Conservation (phyloP, 2,888 invertebrate genomes). For the Tenthredo notha region DNA sequence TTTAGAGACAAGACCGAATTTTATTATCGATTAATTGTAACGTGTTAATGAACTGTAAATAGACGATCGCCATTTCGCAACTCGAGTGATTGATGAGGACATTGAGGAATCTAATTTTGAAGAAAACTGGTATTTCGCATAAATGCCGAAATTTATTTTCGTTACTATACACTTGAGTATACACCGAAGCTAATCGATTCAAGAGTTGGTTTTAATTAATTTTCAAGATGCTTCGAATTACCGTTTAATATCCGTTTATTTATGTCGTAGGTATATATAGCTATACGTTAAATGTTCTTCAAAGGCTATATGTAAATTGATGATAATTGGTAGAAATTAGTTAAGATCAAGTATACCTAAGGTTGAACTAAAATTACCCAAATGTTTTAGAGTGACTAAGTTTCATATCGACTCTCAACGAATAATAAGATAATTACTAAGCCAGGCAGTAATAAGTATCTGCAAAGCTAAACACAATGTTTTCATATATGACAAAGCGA, state of each 20-base stretch:
- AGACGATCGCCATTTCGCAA: neutral
- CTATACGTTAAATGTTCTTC: neutral
- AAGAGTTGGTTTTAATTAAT: constrained; percentile 3
- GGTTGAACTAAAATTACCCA: neutral
- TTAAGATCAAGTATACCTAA: neutral
- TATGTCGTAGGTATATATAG: neutral
- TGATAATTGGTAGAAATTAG: neutral
- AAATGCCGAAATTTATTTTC: neutral
- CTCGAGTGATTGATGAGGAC: neutral
- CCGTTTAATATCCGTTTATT: neutral
- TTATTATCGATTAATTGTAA: neutral
- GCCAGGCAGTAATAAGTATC: neutral
- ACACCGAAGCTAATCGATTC: neutral
- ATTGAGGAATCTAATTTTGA: neutral
- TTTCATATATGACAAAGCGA: neutral
- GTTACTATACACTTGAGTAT: neutral
- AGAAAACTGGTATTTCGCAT: neutral
- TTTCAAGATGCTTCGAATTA: neutral
- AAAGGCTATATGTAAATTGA: neutral
- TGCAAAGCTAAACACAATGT: neutral
- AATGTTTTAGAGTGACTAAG: neutral
- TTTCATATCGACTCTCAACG: neutral
- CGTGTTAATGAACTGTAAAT: constrained; percentile 3
- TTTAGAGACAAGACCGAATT: neutral
- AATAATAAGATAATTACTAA: neutral